Conservation (phyloP, 2,113 vertebrate genomes). For the Budorcas taxicolor region DNA sequence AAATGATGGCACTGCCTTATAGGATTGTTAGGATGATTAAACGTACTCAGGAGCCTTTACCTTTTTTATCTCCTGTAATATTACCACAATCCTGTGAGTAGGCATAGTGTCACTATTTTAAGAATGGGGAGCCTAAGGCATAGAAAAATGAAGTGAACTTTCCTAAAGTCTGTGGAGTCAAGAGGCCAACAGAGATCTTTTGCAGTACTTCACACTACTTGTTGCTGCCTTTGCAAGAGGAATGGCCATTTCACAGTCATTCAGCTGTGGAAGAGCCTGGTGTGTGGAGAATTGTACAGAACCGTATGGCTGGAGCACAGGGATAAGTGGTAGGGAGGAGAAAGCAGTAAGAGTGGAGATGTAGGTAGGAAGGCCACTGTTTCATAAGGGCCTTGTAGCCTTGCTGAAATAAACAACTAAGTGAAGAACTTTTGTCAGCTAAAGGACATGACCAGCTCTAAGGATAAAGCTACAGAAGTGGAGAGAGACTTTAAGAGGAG, state of each 20-base stretch:
- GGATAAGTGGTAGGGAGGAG: not conserved
- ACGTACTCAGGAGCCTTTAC: not conserved
- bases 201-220: not conserved
- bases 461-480: not conserved
- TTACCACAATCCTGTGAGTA: not conserved
- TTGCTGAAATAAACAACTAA: not conserved
- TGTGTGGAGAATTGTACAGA: not conserved
- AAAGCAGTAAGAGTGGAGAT: not conserved
- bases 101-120: not conserved
- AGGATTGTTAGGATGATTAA: not conserved
- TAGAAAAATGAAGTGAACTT: not conserved
- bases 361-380: not conserved
- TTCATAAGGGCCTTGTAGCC: not conserved
- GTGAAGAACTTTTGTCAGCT: not conserved
- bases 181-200: not conserved
- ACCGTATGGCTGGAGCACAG: not conserved
- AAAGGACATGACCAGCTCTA: not conserved
- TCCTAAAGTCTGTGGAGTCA: not conserved
- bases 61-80: not conserved
- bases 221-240: not conserved
- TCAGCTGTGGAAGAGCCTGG: not conserved
- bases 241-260: not conserved
- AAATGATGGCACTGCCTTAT: not conserved
- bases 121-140: not conserved
- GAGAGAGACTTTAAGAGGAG: not conserved